A percentile compares a stretch with the other conserved stretches of the same genome.
phyloP scores from a whole-genome alignment of 2,888 invertebrate genomes.

The Spodoptera exigua region DNA sequence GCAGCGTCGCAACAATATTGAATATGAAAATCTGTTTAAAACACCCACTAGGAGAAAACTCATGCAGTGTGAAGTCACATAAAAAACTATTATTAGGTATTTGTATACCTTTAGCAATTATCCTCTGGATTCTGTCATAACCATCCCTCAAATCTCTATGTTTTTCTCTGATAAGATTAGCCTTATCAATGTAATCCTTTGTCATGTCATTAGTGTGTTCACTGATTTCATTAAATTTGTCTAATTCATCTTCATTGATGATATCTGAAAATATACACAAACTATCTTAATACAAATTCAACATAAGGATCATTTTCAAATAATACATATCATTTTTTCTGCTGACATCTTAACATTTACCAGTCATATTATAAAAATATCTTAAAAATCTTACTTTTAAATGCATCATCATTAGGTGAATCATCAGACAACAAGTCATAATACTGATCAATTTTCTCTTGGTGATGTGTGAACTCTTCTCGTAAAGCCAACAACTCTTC shows the following conservation, averaged over 20 bases:
- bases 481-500: constrained; percentile 94
- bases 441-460: constrained; percentile 97
- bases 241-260: constrained; percentile 92
- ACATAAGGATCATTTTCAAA: not conserved
- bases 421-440: constrained; percentile 94
- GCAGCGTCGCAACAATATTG: too few species aligned
- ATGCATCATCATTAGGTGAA: constrained; percentile 87
- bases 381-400: constrained; percentile 89
- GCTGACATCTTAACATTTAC: too few species aligned
- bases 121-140: constrained; percentile 93
- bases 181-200: constrained; percentile 91
- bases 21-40: too few species aligned
- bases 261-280: constrained; percentile 87
- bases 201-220: constrained; percentile 87
- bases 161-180: constrained; percentile 92
- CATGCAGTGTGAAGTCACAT: too few species aligned
- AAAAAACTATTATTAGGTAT: too few species aligned
- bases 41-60: too few species aligned
- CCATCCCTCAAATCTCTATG: constrained; percentile 93
- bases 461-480: constrained; percentile 97
- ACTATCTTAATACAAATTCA: not conserved
- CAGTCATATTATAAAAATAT: too few species aligned
- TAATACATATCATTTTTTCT: not conserved
- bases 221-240: constrained; percentile 92
- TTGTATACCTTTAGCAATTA: constrained; percentile 91